Conservation (phyloP, 2,113 vertebrate genomes). For the Lonchura striata region DNA sequence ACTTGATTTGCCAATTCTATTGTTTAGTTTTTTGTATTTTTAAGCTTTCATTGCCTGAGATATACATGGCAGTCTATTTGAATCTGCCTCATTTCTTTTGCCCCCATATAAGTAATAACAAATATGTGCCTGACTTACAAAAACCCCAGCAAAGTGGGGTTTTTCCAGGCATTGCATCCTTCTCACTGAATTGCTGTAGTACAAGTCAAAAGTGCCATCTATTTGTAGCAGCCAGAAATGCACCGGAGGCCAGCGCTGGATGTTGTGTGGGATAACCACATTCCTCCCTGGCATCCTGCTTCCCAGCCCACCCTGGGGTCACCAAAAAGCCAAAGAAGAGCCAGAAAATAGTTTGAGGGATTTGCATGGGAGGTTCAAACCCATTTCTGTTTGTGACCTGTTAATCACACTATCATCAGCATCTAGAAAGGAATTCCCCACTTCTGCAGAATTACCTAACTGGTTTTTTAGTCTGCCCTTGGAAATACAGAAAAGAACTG, state of each 20-base stretch:
- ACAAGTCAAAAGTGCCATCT: slow-evolving; percentile 83
- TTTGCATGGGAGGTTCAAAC: background rate
- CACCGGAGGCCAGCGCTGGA: slow-evolving; percentile 32
- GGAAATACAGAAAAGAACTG: background rate
- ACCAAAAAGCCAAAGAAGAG: background rate
- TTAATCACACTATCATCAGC: background rate
- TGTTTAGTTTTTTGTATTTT: slow-evolving; percentile 22
- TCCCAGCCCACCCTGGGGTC: background rate
- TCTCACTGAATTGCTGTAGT: slow-evolving; percentile 13
- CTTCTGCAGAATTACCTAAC: background rate
- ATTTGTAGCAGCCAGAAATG: slow-evolving; percentile 74
- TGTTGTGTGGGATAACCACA: background rate
- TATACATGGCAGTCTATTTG: slow-evolving; percentile 3
- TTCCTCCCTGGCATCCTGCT: background rate
- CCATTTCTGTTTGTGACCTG: accelerated
- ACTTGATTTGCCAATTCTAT: slow-evolving; percentile 23
- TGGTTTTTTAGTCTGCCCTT: background rate
- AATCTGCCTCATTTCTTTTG: slow-evolving; percentile 62
- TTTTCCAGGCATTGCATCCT: background rate
- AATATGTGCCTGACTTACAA: slow-evolving; percentile 35
- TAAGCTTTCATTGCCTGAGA: slow-evolving; percentile 41
- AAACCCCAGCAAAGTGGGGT: background rate
- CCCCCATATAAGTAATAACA: slow-evolving; percentile 38
- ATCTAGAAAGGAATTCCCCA: background rate
- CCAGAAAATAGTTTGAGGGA: background rate